These are phyloP conservation scores for Myathropa florea DNA, from an alignment of 2,888 invertebrate genomes.

Conservation along the genomic window DNA sequence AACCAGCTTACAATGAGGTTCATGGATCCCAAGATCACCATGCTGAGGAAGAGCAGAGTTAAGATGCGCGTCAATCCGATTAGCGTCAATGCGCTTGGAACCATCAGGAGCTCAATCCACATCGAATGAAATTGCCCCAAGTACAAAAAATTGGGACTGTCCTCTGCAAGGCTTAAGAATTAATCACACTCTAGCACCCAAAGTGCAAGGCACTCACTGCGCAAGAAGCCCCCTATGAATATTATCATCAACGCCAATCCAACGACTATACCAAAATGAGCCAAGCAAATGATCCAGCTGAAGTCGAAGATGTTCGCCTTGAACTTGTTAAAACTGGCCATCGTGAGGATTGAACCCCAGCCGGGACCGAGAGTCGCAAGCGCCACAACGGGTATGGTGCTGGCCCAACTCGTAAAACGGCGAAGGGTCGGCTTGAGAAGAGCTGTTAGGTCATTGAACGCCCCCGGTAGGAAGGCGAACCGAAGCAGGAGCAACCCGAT, in stretches of 20 bases:
- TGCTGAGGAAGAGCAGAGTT: slow-evolving; percentile 35
- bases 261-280: slow-evolving; percentile 75
- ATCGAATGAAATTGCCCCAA: neutral
- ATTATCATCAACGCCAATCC: slow-evolving; percentile 81
- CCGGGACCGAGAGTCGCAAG: slow-evolving; percentile 51
- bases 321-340: slow-evolving; percentile 81
- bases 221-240: slow-evolving; percentile 75
- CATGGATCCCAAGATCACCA: slow-evolving; percentile 50
- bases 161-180: neutral
- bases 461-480: slow-evolving; percentile 35
- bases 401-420: slow-evolving; percentile 5
- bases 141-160: neutral
- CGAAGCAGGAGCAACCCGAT: slow-evolving; percentile 72
- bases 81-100: slow-evolving; percentile 22
- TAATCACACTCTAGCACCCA: neutral
- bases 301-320: slow-evolving; percentile 84
- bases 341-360: slow-evolving; percentile 57
- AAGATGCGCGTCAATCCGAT: slow-evolving; percentile 42
- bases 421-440: slow-evolving; percentile 44
- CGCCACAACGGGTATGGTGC: slow-evolving; percentile 4
- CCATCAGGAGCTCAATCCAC: slow-evolving; percentile 37
- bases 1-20: slow-evolving; percentile 23
- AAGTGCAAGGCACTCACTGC: neutral
- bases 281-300: slow-evolving; percentile 75
- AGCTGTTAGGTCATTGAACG: neutral